phyloP scores from a whole-genome alignment of 2,888 invertebrate species.

The Dolichopus griseipennis region DNA sequence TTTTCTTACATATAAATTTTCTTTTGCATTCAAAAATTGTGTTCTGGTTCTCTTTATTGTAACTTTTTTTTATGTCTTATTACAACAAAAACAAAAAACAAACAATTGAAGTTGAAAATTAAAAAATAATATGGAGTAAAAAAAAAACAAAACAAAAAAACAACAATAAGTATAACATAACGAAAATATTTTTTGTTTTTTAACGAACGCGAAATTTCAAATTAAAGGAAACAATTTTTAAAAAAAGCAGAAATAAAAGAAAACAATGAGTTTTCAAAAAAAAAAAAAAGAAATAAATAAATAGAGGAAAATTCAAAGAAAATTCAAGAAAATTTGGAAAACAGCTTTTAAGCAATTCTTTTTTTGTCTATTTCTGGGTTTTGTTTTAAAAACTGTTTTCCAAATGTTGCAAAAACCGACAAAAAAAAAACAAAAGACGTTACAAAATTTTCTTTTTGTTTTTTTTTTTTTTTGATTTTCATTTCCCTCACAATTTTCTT shows the following conservation, averaged over 20 bases:
- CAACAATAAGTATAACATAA: too few relatives aligned
- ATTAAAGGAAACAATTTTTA: neutral
- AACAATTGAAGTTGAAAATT: constrained; percentile 6
- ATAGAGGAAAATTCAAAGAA: too few relatives aligned
- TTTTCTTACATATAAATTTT: neutral
- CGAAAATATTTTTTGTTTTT: too few relatives aligned
- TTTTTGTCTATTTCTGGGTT: neutral
- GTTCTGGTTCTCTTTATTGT: neutral
- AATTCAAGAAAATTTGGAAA: too few relatives aligned
- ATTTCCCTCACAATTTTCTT: neutral
- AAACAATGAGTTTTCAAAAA: neutral
- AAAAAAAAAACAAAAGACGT: too few relatives aligned
- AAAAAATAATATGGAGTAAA: neutral
- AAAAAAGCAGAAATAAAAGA: neutral
- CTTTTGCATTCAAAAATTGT: neutral
- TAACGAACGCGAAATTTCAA: too few relatives aligned
- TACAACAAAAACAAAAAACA: neutral
- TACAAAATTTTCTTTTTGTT: neutral
- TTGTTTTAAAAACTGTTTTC: too few relatives aligned
- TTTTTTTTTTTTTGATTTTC: neutral
- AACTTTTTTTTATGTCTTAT: neutral
- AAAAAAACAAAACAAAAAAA: neutral
- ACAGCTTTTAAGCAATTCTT: neutral
- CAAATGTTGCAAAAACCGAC: too few relatives aligned
- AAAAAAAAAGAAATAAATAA: neutral